Evolutionary conservation across 2,888 invertebrate genomes (phyloP).

Genomic region (Chydorus sphaericus): DNA sequence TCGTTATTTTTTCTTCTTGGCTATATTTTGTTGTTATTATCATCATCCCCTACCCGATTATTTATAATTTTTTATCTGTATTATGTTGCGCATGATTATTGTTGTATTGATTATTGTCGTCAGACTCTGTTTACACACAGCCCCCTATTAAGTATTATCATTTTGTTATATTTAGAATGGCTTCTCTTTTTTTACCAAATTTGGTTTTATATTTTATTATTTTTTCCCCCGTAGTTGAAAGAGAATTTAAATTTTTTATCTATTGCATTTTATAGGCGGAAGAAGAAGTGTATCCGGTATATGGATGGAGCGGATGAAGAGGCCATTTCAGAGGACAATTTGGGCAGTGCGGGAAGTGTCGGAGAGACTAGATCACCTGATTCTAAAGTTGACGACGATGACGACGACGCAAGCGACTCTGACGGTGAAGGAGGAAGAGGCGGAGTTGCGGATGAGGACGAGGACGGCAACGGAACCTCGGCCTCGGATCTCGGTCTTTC

Average conservation of each 20-base stretch:
- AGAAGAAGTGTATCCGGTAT: slow-evolving; percentile 93
- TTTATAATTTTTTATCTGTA: not conserved
- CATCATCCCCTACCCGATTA: no score
- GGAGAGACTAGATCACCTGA: slow-evolving; percentile 37
- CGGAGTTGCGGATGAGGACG: slow-evolving; percentile 10
- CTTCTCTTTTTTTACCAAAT: not conserved
- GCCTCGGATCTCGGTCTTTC: slow-evolving; percentile 25
- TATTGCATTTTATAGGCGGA: slow-evolving; percentile 53
- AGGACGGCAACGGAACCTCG: slow-evolving; percentile 19
- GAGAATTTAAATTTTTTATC: not conserved
- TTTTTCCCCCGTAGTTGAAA: not conserved
- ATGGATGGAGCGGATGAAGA: slow-evolving; percentile 63
- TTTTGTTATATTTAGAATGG: no score
- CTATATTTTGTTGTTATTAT: not conserved
- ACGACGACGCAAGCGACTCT: slow-evolving; percentile 21
- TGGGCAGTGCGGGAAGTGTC: slow-evolving; percentile 66
- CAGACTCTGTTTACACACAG: no score
- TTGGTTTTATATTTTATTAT: not conserved
- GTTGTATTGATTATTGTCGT: not conserved
- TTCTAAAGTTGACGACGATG: slow-evolving; percentile 36
- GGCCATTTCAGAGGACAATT: slow-evolving; percentile 52
- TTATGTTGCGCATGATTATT: not conserved
- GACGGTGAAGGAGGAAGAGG: slow-evolving; percentile 31
- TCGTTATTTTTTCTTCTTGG: not conserved
- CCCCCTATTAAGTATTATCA: no score